A percentile compares a stretch with the other conserved stretches of the same genome.
Evolutionary conservation across 1,140 invertebrate species (phyloP).

Genomic region (Tribolium madens): DNA sequence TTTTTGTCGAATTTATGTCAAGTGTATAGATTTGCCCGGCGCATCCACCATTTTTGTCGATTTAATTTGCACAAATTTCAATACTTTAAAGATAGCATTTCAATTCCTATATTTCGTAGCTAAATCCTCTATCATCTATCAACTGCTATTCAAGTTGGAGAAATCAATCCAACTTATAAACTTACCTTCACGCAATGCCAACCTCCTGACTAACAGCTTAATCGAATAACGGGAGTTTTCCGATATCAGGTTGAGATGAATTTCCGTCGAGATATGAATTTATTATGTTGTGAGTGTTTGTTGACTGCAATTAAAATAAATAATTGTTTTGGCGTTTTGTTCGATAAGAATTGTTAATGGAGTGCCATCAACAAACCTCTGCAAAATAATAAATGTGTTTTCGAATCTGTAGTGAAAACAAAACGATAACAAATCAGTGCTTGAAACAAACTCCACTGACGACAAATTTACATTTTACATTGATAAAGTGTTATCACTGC

Average conservation of each 20-base stretch:
- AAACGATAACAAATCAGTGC: constrained; percentile 24
- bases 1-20: too few species aligned
- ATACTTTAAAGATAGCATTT: too few species aligned
- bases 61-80: too few species aligned
- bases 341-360: constrained; percentile 29
- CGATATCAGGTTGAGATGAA: background rate
- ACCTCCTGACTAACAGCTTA: constrained; percentile 28
- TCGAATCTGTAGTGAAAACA: background rate
- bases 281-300: background rate
- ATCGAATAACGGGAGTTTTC: background rate
- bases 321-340: constrained; percentile 12
- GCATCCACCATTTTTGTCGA: too few species aligned
- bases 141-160: background rate
- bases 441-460: background rate
- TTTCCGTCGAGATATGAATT: background rate
- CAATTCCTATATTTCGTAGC: background rate
- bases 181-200: constrained; percentile 29
- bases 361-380: constrained; percentile 6
- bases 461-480: constrained; percentile 25
- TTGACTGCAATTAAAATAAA: background rate
- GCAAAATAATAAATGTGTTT: constrained; percentile 5
- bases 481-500: constrained; percentile 1
- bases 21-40: too few species aligned
- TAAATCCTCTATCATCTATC: background rate
- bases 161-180: constrained; percentile 37